Conservation (phyloP, 2,797 vertebrate genomes). For the Clarias pachynema region DNA sequence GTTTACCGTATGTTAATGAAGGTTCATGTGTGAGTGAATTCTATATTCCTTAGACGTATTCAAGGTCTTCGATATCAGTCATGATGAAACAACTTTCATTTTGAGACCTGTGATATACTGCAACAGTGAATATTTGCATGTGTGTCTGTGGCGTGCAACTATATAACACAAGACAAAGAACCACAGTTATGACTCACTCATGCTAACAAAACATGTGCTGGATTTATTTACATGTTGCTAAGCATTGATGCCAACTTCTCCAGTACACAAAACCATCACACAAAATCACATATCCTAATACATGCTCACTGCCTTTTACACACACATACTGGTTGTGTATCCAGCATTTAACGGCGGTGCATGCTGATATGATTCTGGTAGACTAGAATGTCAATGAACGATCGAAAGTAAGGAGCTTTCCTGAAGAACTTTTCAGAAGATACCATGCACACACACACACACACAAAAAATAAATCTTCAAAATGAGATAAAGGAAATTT, state of each 20-base stretch:
- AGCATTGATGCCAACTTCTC: neutral
- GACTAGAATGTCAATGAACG: neutral
- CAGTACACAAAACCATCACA: neutral
- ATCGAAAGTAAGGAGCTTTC: neutral
- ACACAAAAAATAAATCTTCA: neutral
- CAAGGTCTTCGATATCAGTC: neutral
- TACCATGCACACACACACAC: too few relatives aligned
- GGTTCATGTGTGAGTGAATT: too few relatives aligned
- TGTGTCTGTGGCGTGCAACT: neutral
- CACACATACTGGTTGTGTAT: neutral
- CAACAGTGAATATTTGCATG: slow-evolving; percentile 21
- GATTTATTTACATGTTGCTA: slow-evolving; percentile 36
- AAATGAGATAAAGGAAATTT: neutral
- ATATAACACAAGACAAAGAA: slow-evolving; percentile 18
- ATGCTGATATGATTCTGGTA: neutral
- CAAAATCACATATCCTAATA: neutral
- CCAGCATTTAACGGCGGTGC: too few relatives aligned
- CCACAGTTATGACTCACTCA: neutral
- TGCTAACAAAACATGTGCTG: neutral
- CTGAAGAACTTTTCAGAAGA: neutral
- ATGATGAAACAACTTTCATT: neutral
- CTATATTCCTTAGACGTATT: neutral
- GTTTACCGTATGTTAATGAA: neutral
- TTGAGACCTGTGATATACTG: neutral
- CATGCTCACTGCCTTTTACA: neutral